Evolutionary conservation across 2,888 invertebrate genomes (phyloP).

Genomic region (Pseudanteris insignis): DNA sequence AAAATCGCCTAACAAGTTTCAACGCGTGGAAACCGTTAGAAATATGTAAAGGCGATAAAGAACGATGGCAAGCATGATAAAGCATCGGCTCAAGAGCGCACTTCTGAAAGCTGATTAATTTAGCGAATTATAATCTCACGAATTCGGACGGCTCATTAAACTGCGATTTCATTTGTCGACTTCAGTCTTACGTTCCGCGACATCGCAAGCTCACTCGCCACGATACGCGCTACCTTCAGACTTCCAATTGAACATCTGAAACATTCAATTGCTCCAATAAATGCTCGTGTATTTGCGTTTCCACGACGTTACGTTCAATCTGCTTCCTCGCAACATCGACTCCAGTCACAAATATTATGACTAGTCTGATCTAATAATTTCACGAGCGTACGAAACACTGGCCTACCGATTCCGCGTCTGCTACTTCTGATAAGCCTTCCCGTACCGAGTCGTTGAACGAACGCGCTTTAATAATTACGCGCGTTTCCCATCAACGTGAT

Average conservation of each 20-base stretch:
- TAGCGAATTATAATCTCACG: not conserved
- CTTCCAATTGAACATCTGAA: constrained; percentile 24
- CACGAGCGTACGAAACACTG: constrained; percentile 8
- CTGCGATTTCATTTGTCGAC: no score
- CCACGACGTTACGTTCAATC: constrained; percentile 20
- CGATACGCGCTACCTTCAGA: constrained; percentile 17
- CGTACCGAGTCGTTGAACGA: no score
- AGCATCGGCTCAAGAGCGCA: no score
- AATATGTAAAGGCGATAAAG: no score
- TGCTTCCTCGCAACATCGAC: constrained; percentile 12
- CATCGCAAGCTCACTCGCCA: not conserved
- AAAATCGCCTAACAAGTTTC: no score
- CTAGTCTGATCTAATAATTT: constrained; percentile 23
- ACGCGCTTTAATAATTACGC: no score
- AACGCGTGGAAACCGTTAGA: no score
- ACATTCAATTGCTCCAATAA: constrained; percentile 36
- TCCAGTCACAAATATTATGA: constrained; percentile 13
- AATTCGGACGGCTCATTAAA: constrained; percentile 8
- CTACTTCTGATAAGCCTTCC: not conserved
- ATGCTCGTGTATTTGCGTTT: constrained; percentile 21
- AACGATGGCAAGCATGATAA: no score
- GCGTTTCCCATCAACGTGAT: no score
- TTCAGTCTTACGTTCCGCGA: no score
- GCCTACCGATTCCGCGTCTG: constrained; percentile 4
- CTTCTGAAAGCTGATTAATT: no score